These are phyloP conservation scores for Alca torda DNA, from an alignment of 2,797 vertebrate genomes.

Conservation along the genomic window DNA sequence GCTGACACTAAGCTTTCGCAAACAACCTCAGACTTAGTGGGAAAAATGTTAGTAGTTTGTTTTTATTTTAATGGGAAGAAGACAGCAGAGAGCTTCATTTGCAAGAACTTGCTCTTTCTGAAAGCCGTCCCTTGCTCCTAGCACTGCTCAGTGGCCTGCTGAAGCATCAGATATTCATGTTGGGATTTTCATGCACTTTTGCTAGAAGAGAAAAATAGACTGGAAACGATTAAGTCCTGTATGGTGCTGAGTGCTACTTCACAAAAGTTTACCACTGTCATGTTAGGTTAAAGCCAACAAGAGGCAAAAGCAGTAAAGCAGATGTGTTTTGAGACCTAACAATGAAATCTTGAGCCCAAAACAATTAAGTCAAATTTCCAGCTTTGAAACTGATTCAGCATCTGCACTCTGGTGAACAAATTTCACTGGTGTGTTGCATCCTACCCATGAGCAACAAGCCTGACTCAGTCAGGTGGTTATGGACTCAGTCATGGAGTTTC, in stretches of 20 bases:
- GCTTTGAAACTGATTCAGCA: neutral
- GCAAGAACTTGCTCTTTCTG: neutral
- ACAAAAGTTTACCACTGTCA: neutral
- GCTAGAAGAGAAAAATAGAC: neutral
- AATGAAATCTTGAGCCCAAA: neutral
- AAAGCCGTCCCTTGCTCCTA: neutral
- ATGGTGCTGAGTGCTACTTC: neutral
- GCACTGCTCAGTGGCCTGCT: neutral
- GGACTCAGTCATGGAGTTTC: neutral
- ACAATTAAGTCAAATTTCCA: neutral
- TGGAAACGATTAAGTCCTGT: neutral
- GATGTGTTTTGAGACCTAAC: neutral
- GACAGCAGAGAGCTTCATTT: neutral
- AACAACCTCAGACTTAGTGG: neutral
- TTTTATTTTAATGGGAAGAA: neutral
- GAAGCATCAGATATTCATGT: neutral
- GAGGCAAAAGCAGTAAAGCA: neutral
- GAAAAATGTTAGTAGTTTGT: neutral
- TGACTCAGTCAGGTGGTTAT: neutral
- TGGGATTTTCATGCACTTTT: neutral
- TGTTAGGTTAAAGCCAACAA: neutral
- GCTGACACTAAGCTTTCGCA: neutral
- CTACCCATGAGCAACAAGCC: neutral
- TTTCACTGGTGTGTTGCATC: neutral
- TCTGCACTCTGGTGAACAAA: neutral